A percentile compares a stretch with the other conserved stretches of the same genome.
Evolutionary conservation across 2,113 vertebrate species (phyloP).

Genomic region (Dunckerocampus dactyliophorus): DNA sequence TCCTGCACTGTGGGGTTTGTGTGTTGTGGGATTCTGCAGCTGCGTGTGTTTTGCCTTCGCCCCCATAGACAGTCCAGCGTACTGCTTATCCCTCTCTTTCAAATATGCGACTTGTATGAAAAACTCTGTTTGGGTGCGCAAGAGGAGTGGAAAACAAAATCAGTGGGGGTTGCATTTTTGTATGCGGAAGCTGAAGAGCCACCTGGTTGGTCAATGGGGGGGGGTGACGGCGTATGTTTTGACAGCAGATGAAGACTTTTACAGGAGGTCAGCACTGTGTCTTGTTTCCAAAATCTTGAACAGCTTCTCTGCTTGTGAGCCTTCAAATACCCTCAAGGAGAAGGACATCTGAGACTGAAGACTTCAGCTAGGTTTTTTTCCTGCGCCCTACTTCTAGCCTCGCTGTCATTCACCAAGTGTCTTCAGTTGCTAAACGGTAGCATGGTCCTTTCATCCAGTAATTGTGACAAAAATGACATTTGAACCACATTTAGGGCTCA

Average conservation of each 20-base stretch:
- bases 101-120: slow-evolving; percentile 34
- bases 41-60: slow-evolving; percentile 47
- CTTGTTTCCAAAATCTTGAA: slow-evolving; percentile 1
- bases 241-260: slow-evolving; percentile 44
- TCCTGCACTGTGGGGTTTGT: slow-evolving; percentile 8
- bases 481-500: too few species aligned
- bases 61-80: slow-evolving; percentile 40
- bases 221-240: slow-evolving; percentile 11
- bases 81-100: slow-evolving; percentile 13
- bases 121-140: slow-evolving; percentile 11
- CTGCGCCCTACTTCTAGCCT: too few species aligned
- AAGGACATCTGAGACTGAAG: too few species aligned
- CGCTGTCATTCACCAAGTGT: too few species aligned
- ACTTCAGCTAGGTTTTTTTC: too few species aligned
- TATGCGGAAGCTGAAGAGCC: slow-evolving; percentile 3
- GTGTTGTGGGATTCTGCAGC: slow-evolving; percentile 20
- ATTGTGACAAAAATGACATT: too few species aligned
- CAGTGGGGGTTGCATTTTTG: slow-evolving; percentile 3
- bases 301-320: too few species aligned
- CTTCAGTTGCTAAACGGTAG: too few species aligned
- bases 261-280: not conserved
- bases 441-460: too few species aligned
- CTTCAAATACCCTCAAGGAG: too few species aligned
- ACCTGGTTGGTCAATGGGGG: not conserved
- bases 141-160: slow-evolving; percentile 8